Conservation (phyloP, 2,113 vertebrate genomes). For the Synchiropus splendidus region DNA sequence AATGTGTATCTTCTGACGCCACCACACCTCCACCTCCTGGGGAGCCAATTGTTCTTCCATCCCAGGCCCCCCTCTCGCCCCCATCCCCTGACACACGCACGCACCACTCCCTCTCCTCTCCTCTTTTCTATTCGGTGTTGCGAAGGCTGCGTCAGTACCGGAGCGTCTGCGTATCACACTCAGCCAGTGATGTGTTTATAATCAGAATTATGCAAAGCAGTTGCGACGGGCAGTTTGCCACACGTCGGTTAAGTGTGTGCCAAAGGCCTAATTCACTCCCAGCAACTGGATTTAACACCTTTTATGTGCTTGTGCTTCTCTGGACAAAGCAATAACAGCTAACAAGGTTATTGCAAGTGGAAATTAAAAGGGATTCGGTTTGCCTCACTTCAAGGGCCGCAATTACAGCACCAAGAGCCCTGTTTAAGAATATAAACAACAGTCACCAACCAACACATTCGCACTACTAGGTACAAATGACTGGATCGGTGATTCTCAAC, state of each 20-base stretch:
- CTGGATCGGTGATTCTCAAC: too few species aligned
- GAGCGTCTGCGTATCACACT: constrained; percentile 1
- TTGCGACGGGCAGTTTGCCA: background rate
- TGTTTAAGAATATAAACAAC: too few species aligned
- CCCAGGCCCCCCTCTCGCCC: constrained; percentile 5
- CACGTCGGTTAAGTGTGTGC: background rate
- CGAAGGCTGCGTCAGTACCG: background rate
- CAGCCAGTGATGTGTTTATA: constrained; percentile 4
- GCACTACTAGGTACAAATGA: too few species aligned
- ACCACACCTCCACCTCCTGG: background rate
- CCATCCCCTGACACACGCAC: background rate
- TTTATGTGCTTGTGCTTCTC: too few species aligned
- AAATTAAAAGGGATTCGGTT: too few species aligned
- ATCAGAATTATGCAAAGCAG: constrained; percentile 1
- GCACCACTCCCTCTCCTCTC: background rate
- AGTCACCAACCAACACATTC: too few species aligned
- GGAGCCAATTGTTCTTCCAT: constrained; percentile 20
- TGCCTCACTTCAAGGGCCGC: too few species aligned
- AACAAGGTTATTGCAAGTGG: too few species aligned
- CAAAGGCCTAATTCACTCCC: background rate
- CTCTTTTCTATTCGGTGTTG: background rate
- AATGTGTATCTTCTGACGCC: constrained; percentile 4
- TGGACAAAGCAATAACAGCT: too few species aligned
- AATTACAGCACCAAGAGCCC: too few species aligned
- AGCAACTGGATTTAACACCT: background rate